Evolutionary conservation across 2,888 invertebrate species (phyloP).

Genomic region (Philereme vetulata): DNA sequence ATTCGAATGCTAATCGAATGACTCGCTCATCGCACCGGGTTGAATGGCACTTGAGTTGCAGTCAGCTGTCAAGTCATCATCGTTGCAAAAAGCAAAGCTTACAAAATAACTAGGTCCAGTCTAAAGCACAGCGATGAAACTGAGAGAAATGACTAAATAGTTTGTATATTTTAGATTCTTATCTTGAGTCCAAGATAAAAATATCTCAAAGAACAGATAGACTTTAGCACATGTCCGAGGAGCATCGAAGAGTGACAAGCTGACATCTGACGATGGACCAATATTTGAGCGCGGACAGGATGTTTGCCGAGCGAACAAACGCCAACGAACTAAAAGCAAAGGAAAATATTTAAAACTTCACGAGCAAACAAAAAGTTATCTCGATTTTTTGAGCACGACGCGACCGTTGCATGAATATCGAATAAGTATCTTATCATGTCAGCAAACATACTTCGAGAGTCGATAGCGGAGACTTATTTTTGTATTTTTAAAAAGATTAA

Average conservation of each 20-base stretch:
- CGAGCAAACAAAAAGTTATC: conserved; percentile 58
- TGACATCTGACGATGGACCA: conserved; percentile 58
- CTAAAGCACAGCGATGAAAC: neutral
- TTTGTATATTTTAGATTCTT: no score
- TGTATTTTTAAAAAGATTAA: conserved; percentile 45
- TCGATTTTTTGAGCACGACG: conserved; percentile 44
- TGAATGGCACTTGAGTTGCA: conserved; percentile 46
- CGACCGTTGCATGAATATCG: conserved; percentile 41
- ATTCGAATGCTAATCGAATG: conserved; percentile 65
- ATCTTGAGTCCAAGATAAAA: neutral
- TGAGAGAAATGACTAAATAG: neutral
- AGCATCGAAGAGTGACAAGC: conserved; percentile 53
- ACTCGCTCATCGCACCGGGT: conserved; percentile 53
- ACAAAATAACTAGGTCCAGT: neutral
- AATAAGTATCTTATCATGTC: conserved; percentile 59
- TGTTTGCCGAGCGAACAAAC: conserved; percentile 72
- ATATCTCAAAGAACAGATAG: conserved; percentile 1
- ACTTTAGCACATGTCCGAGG: conserved; percentile 69
- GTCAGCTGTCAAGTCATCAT: conserved; percentile 3
- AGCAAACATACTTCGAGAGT: conserved; percentile 41
- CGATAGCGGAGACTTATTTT: conserved; percentile 12
- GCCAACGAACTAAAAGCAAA: conserved; percentile 69
- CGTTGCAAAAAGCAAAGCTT: neutral
- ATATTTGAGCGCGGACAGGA: conserved; percentile 76
- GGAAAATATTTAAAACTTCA: conserved; percentile 68